Conservation (phyloP, 1,140 invertebrate species). For the Lordiphosa mommai region DNA sequence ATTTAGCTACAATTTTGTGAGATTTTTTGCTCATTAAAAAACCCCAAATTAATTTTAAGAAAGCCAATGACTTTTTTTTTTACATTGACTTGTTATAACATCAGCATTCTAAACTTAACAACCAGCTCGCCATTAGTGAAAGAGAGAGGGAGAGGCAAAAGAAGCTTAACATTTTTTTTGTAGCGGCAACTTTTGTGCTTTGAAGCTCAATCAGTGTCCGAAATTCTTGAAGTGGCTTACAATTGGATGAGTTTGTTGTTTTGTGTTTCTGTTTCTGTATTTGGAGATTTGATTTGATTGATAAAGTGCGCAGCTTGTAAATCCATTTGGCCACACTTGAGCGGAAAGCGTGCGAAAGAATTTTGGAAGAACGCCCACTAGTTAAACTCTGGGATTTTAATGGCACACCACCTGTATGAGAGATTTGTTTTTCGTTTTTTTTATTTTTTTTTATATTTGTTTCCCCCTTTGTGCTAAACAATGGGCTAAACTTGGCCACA, state of each 20-base stretch:
- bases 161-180: conserved; percentile 31
- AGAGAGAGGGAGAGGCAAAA: neutral
- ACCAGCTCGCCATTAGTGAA: conserved; percentile 42
- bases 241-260: conserved; percentile 69
- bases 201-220: conserved; percentile 57
- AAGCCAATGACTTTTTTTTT: conserved; percentile 66
- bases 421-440: conserved; percentile 12
- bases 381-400: neutral
- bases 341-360: conserved; percentile 56
- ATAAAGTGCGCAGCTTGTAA: conserved; percentile 43
- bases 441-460: conserved; percentile 13
- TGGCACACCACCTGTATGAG: conserved; percentile 1
- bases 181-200: conserved; percentile 9
- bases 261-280: conserved; percentile 13
- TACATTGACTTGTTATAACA: conserved; percentile 73
- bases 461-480: conserved; percentile 46
- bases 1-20: conserved; percentile 31
- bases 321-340: conserved; percentile 14
- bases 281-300: conserved; percentile 36
- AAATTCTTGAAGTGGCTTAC: conserved; percentile 54
- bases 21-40: conserved; percentile 56
- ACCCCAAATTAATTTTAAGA: conserved; percentile 67
- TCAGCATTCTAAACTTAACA: conserved; percentile 73
- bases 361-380: conserved; percentile 48
- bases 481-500: conserved; percentile 59